phyloP scores from a whole-genome alignment of 2,113 vertebrate species.

The Mesocricetus auratus region DNA sequence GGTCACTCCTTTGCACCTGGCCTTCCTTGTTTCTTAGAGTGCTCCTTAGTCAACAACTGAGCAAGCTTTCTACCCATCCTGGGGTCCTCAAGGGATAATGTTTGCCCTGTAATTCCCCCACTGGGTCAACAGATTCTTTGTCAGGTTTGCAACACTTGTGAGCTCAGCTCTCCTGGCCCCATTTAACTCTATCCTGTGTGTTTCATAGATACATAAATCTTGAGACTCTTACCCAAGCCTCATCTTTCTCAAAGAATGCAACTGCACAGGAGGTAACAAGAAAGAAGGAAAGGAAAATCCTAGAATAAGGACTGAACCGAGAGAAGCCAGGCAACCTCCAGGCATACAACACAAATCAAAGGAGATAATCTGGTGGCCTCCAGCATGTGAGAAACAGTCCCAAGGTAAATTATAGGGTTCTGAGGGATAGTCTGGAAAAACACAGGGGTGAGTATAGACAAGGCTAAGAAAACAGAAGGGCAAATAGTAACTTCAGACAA shows the following conservation, averaged over 20 bases:
- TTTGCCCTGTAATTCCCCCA: not conserved
- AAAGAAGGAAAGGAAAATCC: not conserved
- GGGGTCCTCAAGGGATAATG: not conserved
- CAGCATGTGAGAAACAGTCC: not conserved
- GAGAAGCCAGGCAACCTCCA: not conserved
- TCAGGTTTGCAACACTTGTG: not conserved
- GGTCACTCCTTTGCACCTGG: not conserved
- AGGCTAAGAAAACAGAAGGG: slow-evolving; percentile 24
- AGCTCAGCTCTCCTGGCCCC: not conserved
- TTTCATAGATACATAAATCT: not conserved
- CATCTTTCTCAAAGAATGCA: not conserved
- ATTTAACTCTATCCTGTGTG: not conserved
- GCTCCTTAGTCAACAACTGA: not conserved
- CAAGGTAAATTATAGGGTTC: not conserved
- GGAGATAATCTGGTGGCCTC: not conserved
- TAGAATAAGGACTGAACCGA: not conserved
- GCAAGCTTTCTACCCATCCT: not conserved
- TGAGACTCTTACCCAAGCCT: not conserved
- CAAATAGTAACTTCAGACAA: slow-evolving; percentile 24
- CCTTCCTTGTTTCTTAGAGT: not conserved
- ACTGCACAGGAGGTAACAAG: not conserved
- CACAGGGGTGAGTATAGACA: not conserved
- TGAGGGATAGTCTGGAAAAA: not conserved
- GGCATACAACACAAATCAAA: not conserved
- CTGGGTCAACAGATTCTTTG: not conserved